Evolutionary conservation across 1,140 invertebrate genomes (phyloP), one percentile per base, ranked within the genome.

Genomic region (Lerema accius): DNA sequence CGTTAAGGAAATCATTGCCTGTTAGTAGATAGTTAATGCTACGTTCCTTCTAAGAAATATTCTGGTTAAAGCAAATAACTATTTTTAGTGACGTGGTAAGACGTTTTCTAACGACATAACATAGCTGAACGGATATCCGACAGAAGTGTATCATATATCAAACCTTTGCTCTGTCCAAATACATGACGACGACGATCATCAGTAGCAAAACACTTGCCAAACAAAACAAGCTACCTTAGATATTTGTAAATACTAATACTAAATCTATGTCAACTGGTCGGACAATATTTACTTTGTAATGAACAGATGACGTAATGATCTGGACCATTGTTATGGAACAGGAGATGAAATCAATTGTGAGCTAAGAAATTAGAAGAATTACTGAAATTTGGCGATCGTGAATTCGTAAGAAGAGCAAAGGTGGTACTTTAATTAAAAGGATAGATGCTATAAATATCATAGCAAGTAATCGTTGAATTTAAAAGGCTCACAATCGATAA

Each of bases 171-270:
- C 14, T 35, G 23, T 15, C 10, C 46, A 10, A 32, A 9, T 14
- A 13, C 26, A 49, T 32, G 46, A 10, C 46, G 6, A 49, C 1
- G n/a, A n/a, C n/a, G n/a, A n/a, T n/a, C 16, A 32, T 32, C 6
- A 32, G 6, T 32, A 9, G 28, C 48, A 50, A 37, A 50, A 37
- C 48, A 37, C 32, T 28, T 4, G 48, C 48, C 48, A 50, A 50
- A 37, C 28, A 16, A 49, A 49, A 50, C 32, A 50, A 37, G 7
- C 14, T 3, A 4, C 10, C 28, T 50, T 50, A 50, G 28, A 37
- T 16, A 50, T 50, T 50, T 37, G 28, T 50, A 50, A 50, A 50
- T 32, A 50, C 35, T 35, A 13, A 49, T 28, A 48, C 19, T 48
- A 28, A 23, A 46, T 11, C 19, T n/a, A 11, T 14, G n/a, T 13